Conservation (phyloP, 2,797 vertebrate genomes). For the Sphenopsis melanotis region DNA sequence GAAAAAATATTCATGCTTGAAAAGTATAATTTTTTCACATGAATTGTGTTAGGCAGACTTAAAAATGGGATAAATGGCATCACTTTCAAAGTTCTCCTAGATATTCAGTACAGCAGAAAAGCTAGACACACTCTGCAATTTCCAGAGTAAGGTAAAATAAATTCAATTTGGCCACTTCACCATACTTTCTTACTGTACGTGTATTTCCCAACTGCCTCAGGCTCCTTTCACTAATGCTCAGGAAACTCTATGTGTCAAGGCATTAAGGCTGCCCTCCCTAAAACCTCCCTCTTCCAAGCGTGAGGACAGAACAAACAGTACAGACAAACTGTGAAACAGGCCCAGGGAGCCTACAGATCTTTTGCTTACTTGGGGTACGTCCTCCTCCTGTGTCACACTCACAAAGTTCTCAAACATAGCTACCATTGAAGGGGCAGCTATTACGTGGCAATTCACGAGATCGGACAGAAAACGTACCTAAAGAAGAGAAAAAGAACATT, state of each 20-base stretch:
- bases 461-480: constrained; percentile 95
- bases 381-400: constrained; percentile 94
- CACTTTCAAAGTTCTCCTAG: not conserved
- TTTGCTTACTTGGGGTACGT: constrained; percentile 91
- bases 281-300: not conserved
- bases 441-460: constrained; percentile 97
- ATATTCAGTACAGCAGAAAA: not conserved
- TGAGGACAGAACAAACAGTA: not conserved
- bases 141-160: not conserved
- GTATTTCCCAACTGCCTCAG: not conserved
- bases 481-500: not conserved
- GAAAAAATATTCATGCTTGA: not conserved
- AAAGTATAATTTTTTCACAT: not conserved
- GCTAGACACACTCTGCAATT: not conserved
- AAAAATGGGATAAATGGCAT: not conserved
- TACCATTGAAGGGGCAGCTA: constrained; percentile 97
- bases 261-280: not conserved
- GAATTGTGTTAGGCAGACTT: not conserved
- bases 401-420: constrained; percentile 99
- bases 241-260: not conserved
- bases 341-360: not conserved
- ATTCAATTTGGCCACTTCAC: not conserved
- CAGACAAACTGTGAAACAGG: not conserved
- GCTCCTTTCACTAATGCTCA: not conserved
- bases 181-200: not conserved